A percentile compares a stretch with the other conserved stretches of the same genome.
Conservation (phyloP, 2,113 vertebrate genomes). For the Rafetus swinhoei region DNA sequence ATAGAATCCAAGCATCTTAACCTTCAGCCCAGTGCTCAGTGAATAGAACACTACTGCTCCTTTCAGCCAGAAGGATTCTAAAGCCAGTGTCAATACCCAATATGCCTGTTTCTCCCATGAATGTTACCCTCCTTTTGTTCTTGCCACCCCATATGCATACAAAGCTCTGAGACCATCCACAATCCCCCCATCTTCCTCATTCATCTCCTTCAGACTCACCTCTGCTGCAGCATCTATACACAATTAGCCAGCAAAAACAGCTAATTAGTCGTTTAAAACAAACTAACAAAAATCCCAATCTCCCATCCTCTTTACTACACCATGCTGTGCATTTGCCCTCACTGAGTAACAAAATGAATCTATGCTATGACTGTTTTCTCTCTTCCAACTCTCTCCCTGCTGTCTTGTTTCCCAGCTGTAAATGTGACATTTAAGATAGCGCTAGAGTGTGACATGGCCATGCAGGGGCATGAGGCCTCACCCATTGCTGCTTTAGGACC, state of each 20-base stretch:
- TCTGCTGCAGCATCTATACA: slow-evolving; percentile 24
- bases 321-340: neutral
- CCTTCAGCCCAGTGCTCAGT: neutral
- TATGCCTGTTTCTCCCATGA: neutral
- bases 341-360: neutral
- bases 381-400: neutral
- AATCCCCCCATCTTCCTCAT: neutral
- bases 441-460: neutral
- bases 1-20: neutral
- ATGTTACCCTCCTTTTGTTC: neutral
- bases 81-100: accelerated
- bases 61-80: accelerated
- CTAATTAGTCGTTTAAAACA: slow-evolving; percentile 46
- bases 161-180: neutral
- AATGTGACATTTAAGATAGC: neutral
- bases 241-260: slow-evolving; percentile 52
- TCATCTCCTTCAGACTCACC: neutral
- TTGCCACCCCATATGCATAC: neutral
- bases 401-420: neutral
- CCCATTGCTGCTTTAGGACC: neutral
- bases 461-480: neutral
- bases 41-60: neutral
- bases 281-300: slow-evolving; percentile 20
- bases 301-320: neutral
- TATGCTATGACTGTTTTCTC: neutral